A percentile compares a stretch with the other conserved stretches of the same genome.
These are phyloP conservation scores for Euleptes europaea DNA, from an alignment of 2,113 vertebrate species.

Conservation along the genomic window DNA sequence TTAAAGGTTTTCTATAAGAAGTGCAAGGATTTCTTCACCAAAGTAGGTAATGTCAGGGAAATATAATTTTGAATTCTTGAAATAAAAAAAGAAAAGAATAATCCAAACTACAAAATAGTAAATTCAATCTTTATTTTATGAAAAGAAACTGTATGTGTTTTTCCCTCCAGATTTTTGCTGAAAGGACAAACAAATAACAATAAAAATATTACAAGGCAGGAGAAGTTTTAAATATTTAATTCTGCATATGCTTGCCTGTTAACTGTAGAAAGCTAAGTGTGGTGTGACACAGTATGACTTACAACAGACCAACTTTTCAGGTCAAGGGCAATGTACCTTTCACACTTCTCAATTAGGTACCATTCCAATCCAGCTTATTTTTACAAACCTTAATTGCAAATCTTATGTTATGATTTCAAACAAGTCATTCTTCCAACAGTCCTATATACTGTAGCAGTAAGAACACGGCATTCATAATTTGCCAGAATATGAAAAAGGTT, in stretches of 20 bases:
- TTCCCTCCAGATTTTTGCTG: conserved; percentile 18
- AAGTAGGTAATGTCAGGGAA: not conserved
- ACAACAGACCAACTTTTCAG: conserved; percentile 11
- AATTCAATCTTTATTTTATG: conserved; percentile 55
- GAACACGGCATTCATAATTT: not conserved
- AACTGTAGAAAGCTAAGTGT: not conserved
- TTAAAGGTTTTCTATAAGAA: not conserved
- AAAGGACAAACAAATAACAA: conserved; percentile 45
- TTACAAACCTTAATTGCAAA: conserved; percentile 16
- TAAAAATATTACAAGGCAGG: conserved; percentile 37
- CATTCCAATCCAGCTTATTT: conserved; percentile 3
- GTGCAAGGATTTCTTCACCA: not conserved
- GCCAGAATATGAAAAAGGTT: not conserved
- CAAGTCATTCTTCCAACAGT: not conserved
- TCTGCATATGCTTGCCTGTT: conserved; percentile 42
- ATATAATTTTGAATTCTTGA: not conserved
- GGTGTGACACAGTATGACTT: conserved; percentile 14
- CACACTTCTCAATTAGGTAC: conserved; percentile 14
- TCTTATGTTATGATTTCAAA: not conserved
- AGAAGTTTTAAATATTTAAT: conserved; percentile 45
- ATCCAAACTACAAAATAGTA: not conserved
- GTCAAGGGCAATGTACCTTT: conserved; percentile 18
- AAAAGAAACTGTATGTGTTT: conserved; percentile 18
- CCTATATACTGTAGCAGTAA: not conserved
- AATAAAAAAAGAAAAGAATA: conserved; percentile 43